phyloP scores from a whole-genome alignment of 92 coral and sea anemone species.

The Paragorgia papillata region DNA sequence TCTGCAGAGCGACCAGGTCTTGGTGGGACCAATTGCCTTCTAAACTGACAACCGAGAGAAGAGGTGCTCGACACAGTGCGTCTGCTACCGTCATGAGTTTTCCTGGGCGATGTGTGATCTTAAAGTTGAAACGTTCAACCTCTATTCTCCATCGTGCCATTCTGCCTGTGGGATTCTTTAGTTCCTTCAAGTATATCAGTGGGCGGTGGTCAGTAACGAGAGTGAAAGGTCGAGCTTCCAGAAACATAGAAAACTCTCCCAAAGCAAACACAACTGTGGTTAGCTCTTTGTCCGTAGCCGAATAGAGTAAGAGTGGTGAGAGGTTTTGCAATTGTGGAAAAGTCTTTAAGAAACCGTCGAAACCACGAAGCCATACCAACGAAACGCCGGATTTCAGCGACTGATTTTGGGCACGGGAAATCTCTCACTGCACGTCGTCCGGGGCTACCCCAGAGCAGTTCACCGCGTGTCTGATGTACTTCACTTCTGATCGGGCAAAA shows the following conservation, averaged over 20 bases:
- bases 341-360: too few species aligned
- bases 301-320: neutral
- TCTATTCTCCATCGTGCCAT: slow-evolving; percentile 11
- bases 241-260: neutral
- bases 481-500: slow-evolving; percentile 13
- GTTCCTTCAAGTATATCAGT: slow-evolving; percentile 5
- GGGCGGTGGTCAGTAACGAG: slow-evolving; percentile 6
- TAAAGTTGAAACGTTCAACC: slow-evolving; percentile 1
- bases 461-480: neutral
- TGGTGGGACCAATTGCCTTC: slow-evolving; percentile 4
- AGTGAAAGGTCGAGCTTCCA: slow-evolving; percentile 2
- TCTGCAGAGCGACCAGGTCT: neutral
- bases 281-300: neutral
- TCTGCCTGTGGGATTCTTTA: neutral
- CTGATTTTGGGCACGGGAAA: slow-evolving; percentile 5
- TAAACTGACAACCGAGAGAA: slow-evolving; percentile 1
- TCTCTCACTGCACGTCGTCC: neutral
- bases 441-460: slow-evolving; percentile 2
- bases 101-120: neutral
- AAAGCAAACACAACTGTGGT: slow-evolving; percentile 4
- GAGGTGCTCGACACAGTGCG: neutral
- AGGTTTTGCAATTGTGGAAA: too few species aligned
- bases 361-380: slow-evolving; percentile 8
- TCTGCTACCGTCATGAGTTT: slow-evolving; percentile 11
- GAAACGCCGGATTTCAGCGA: slow-evolving; percentile 1